These are phyloP conservation scores for Amphiprion ocellaris DNA, from an alignment of 2,113 vertebrate genomes.

Conservation along the genomic window DNA sequence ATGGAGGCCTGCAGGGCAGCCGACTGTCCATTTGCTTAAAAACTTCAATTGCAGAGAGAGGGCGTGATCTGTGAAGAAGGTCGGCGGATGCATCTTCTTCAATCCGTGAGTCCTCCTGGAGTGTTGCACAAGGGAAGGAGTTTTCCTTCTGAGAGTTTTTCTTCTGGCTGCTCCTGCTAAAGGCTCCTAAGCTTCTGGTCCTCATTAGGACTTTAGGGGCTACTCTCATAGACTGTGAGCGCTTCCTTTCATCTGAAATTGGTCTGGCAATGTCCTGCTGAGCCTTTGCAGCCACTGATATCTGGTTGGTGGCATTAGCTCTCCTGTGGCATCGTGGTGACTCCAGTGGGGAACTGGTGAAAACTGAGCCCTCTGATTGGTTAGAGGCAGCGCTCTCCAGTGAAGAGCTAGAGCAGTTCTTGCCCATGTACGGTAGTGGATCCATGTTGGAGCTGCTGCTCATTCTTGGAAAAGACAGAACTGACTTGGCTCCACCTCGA, in stretches of 20 bases:
- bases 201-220: slow-evolving; percentile 80
- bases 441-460: slow-evolving; percentile 63
- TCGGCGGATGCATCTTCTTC: slow-evolving; percentile 55
- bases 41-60: slow-evolving; percentile 88
- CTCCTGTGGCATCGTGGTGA: slow-evolving; percentile 87
- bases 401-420: slow-evolving; percentile 84
- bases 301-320: slow-evolving; percentile 75
- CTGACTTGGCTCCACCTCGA: slow-evolving; percentile 42
- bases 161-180: slow-evolving; percentile 80
- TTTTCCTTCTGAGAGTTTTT: slow-evolving; percentile 84
- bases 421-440: slow-evolving; percentile 25
- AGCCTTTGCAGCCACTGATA: slow-evolving; percentile 75
- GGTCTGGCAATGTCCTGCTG: slow-evolving; percentile 59
- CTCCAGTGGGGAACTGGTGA: slow-evolving; percentile 86
- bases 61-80: slow-evolving; percentile 55
- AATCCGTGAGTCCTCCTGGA: slow-evolving; percentile 82
- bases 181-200: slow-evolving; percentile 81
- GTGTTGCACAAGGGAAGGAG: slow-evolving; percentile 85
- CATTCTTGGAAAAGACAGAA: slow-evolving; percentile 65
- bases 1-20: slow-evolving; percentile 87
- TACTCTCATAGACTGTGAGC: slow-evolving; percentile 86
- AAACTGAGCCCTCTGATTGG: slow-evolving; percentile 88
- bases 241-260: slow-evolving; percentile 83
- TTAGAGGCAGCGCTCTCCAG: slow-evolving; percentile 86
- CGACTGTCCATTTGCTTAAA: slow-evolving; percentile 87